Percentiles rank a stretch among this genome's conserved stretches.
Evolutionary conservation across 2,113 vertebrate genomes (phyloP).

Genomic region (Solenodon paradoxus): DNA sequence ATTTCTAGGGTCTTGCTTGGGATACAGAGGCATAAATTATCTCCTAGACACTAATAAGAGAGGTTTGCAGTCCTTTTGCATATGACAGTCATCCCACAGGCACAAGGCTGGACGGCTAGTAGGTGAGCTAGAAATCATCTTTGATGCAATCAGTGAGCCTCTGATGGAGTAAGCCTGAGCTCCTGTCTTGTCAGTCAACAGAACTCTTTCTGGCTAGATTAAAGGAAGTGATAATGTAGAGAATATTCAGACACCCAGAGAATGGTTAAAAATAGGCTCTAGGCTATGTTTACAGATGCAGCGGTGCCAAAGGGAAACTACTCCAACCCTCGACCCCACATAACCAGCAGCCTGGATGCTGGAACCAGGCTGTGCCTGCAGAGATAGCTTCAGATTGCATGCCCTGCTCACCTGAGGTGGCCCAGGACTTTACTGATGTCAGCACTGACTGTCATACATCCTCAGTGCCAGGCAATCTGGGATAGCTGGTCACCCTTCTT

Average conservation of each 20-base stretch:
- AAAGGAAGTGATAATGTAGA: neutral
- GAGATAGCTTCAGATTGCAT: neutral
- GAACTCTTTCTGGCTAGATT: neutral
- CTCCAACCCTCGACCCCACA: neutral
- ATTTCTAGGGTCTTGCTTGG: neutral
- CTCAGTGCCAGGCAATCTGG: neutral
- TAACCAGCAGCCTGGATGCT: neutral
- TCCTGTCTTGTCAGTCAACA: too few relatives aligned
- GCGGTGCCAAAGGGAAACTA: too few relatives aligned
- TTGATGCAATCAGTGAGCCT: neutral
- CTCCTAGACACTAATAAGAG: neutral
- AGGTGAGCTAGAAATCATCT: neutral
- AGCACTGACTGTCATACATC: neutral
- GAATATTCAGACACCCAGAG: neutral
- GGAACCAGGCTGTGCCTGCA: neutral
- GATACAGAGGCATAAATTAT: neutral
- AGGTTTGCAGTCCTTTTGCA: neutral
- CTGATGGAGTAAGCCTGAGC: neutral
- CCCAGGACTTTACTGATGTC: neutral
- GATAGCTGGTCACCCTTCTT: neutral
- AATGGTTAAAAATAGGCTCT: neutral
- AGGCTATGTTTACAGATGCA: neutral
- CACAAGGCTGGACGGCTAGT: too few relatives aligned
- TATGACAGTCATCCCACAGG: rapidly evolving
- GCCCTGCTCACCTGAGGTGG: neutral